These are phyloP conservation scores for Amblyraja radiata DNA, from an alignment of 2,797 vertebrate species.

Conservation along the genomic window DNA sequence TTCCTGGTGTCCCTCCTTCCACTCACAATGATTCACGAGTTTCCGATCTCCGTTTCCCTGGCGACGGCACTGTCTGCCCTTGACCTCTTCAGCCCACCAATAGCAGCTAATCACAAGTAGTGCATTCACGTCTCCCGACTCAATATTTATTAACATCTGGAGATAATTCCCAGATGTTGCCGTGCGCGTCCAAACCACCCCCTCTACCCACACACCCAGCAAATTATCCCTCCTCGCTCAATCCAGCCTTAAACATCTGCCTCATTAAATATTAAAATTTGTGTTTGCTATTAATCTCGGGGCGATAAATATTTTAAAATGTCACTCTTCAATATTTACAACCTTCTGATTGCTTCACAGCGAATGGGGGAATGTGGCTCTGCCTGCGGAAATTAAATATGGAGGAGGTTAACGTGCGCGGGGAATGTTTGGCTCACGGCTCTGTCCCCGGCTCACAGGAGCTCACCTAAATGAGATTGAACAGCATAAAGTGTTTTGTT, in stretches of 20 bases:
- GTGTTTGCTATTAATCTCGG: conserved; percentile 48
- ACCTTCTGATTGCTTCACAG: conserved; percentile 54
- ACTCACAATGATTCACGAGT: conserved; percentile 41
- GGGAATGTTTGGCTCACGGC: conserved; percentile 54
- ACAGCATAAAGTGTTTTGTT: neutral
- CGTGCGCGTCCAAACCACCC: conserved; percentile 49
- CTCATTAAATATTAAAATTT: conserved; percentile 48
- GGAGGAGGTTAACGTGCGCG: conserved; percentile 54
- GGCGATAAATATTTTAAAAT: conserved; percentile 52
- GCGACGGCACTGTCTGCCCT: neutral
- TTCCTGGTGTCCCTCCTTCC: conserved; percentile 42
- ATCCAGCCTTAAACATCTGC: conserved; percentile 42
- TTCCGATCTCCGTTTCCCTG: conserved; percentile 41
- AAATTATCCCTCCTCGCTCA: conserved; percentile 48
- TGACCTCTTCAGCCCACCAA: neutral
- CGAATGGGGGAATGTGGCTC: conserved; percentile 57
- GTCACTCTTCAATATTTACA: conserved; percentile 43
- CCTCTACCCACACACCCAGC: conserved; percentile 47
- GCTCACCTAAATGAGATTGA: neutral
- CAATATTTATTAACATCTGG: conserved; percentile 40
- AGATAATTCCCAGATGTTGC: conserved; percentile 46
- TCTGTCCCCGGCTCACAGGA: conserved; percentile 52
- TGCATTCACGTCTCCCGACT: neutral
- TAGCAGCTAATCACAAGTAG: conserved; percentile 30
- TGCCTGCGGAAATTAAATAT: conserved; percentile 51